These are phyloP conservation scores for Nasonia vitripennis DNA, from an alignment of 1,140 invertebrate species.

Conservation along the genomic window DNA sequence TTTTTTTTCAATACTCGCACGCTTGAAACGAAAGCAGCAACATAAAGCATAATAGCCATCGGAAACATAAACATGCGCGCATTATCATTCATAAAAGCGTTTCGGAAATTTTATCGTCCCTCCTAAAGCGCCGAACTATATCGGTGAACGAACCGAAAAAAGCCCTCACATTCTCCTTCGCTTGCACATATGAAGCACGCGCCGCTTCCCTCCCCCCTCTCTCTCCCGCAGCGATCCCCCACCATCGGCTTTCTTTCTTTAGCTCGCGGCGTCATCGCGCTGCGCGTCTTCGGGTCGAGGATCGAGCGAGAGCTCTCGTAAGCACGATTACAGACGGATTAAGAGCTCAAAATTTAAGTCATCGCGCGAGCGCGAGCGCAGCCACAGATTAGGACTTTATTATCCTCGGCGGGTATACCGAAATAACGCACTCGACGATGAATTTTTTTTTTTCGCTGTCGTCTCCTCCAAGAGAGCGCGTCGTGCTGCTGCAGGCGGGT, in stretches of 20 bases:
- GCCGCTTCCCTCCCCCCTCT: not conserved
- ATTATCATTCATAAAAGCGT: not conserved
- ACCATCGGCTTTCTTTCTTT: conserved; percentile 17
- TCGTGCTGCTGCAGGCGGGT: not conserved
- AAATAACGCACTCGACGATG: conserved; percentile 15
- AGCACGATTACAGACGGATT: conserved; percentile 24
- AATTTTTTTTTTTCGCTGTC: not conserved
- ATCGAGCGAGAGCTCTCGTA: conserved; percentile 24
- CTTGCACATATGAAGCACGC: not conserved
- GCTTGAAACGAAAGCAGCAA: too few species aligned
- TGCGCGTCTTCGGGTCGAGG: conserved; percentile 3
- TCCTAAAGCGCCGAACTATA: not conserved
- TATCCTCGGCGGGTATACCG: not conserved
- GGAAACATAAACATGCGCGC: not conserved
- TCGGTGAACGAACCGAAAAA: conserved; percentile 3
- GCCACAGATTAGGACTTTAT: conserved; percentile 26
- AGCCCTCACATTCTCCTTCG: conserved; percentile 11
- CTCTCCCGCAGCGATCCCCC: not conserved
- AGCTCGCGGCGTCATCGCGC: conserved; percentile 16
- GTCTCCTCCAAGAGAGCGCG: not conserved
- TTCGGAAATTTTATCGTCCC: not conserved
- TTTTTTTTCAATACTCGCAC: too few species aligned
- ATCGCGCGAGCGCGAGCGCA: not conserved
- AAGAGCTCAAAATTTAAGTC: conserved; percentile 33
- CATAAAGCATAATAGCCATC: not conserved